Base-by-base conservation (phyloP, 2,113 vertebrate genomes). In the Sakesphorus luctuosus region DNA sequence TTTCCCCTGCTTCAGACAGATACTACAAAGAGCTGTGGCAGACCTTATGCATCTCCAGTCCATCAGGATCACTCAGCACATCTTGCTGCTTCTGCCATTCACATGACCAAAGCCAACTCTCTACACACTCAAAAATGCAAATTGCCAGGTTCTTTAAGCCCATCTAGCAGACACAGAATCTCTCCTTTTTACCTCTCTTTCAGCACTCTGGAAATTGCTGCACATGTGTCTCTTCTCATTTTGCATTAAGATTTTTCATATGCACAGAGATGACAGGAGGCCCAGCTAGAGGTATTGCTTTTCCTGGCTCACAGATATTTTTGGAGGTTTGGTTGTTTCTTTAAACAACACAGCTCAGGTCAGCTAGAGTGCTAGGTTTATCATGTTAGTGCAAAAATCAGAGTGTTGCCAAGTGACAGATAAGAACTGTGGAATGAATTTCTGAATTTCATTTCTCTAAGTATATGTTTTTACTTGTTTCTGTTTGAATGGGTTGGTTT, bases 361-460 rank as follows among this genome's bases (percentile, higher is more conserved):
- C 98, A 98, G 75, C 66, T 92, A 44, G 79, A 94, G 96, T 96
- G 87, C 87, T 88, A 85, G 31, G 83, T 97, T 97, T 98, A 97
- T 97, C 98, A 90, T 93, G 94, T 95, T 49, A 89, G 94, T 89
- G 94, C 81, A 95, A 90, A 93, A 97, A 87, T 44, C 53, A 69
- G 91, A 93, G 47, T n/a, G 56, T 69, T 97, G 97, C 96, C 97
- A 98, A 97, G 69, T 93, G 82, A 95, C 93, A 97, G 96, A 96
- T 95, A 96, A 97, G 94, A 96, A 93, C 69, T 44, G 29, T 73
- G 56, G 80, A 96, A 90, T 72, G 50, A 78, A 85, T 71, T 29
- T 68, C 44, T 52, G 72, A 95, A 88, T 90, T 97, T 93, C 33
- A 91, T 72, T 89, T 96, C 83, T 95, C 36, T 87, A 95, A 96